phyloP scores from a whole-genome alignment of 2,888 invertebrate species.

The Spatulosminthurus flaviceps region DNA sequence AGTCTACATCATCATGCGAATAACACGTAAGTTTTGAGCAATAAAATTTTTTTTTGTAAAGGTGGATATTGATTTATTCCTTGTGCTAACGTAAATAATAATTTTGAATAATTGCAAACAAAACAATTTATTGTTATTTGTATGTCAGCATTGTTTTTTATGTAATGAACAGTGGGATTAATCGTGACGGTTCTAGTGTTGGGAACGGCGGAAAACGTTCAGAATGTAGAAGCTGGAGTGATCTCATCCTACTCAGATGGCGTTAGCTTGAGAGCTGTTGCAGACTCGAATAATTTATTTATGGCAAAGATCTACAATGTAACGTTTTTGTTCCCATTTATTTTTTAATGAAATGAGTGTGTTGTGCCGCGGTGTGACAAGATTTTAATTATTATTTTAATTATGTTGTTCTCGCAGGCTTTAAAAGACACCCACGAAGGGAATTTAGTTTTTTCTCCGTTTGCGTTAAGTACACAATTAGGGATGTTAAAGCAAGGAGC shows the following conservation, averaged over 20 bases:
- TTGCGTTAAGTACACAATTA: conserved; percentile 41
- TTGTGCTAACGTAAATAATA: no score
- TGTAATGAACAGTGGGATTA: no score
- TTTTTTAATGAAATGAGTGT: not conserved
- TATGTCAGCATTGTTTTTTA: no score
- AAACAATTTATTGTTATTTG: no score
- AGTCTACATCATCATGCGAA: no score
- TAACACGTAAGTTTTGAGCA: no score
- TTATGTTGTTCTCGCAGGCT: not conserved
- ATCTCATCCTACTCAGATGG: conserved; percentile 32
- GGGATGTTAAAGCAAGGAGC: conserved; percentile 44
- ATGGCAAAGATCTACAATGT: conserved; percentile 41
- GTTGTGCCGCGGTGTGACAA: no score
- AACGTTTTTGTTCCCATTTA: not conserved
- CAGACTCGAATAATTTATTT: conserved; percentile 39
- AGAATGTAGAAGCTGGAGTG: not conserved
- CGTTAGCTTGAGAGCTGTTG: conserved; percentile 40
- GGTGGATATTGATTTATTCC: no score
- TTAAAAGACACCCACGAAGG: conserved; percentile 6
- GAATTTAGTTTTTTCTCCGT: conserved; percentile 41
- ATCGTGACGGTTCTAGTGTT: no score
- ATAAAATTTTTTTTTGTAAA: no score
- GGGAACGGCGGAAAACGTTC: not conserved
- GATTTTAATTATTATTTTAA: not conserved
- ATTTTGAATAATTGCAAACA: no score